Conservation (phyloP, 1,140 invertebrate species). For the Adoxophyes honmai region DNA sequence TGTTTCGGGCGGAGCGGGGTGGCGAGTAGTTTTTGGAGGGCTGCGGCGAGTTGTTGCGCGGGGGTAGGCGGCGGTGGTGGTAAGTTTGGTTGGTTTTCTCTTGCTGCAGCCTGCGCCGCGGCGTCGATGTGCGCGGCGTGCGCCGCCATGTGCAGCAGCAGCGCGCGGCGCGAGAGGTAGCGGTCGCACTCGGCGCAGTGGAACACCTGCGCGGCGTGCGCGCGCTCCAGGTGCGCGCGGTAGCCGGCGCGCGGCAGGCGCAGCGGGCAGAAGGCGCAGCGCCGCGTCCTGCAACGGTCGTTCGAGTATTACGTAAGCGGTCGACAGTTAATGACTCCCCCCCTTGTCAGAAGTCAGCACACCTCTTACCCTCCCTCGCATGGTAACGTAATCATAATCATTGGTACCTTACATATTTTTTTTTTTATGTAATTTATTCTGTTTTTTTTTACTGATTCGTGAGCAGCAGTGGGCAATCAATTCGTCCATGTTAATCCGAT, state of each 20-base stretch:
- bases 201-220: conserved; percentile 44
- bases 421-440: too few relatives aligned
- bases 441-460: too few relatives aligned
- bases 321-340: too few relatives aligned
- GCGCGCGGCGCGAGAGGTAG: conserved; percentile 41
- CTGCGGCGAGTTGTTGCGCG: background rate
- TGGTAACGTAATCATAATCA: too few relatives aligned
- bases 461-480: too few relatives aligned
- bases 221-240: conserved; percentile 34
- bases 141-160: conserved; percentile 51
- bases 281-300: background rate
- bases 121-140: conserved; percentile 38
- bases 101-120: background rate
- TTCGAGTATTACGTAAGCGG: too few relatives aligned
- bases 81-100: background rate
- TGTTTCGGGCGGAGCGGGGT: conserved; percentile 29
- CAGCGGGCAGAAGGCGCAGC: conserved; percentile 39
- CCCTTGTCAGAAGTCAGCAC: too few relatives aligned
- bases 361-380: too few relatives aligned
- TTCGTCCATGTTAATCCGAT: too few relatives aligned
- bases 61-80: background rate
- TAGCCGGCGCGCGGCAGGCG: conserved; percentile 21
- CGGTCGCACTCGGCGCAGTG: conserved; percentile 52
- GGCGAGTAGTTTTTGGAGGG: background rate
- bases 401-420: too few relatives aligned